Evolutionary conservation across 1,140 invertebrate genomes (phyloP).

Genomic region (Drosophila nebulosa): DNA sequence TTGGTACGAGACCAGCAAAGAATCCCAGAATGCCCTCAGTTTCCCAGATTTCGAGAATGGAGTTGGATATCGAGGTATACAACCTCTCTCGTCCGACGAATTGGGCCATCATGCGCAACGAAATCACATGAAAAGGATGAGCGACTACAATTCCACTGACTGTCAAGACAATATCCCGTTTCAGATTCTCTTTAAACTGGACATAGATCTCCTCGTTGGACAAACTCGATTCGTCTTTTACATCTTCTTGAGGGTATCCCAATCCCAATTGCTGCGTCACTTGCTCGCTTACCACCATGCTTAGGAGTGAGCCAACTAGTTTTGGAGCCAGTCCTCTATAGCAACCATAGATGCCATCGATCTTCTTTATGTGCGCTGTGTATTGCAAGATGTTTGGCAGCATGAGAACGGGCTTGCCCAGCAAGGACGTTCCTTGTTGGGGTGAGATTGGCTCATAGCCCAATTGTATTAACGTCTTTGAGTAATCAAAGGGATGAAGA

Average conservation of each 20-base stretch:
- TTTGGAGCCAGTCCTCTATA: constrained; percentile 91
- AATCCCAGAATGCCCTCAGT: constrained; percentile 92
- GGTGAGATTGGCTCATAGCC: constrained; percentile 93
- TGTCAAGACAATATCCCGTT: constrained; percentile 87
- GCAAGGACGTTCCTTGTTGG: constrained; percentile 87
- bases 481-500: constrained; percentile 90
- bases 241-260: constrained; percentile 71
- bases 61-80: constrained; percentile 86
- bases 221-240: constrained; percentile 66
- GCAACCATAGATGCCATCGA: constrained; percentile 92
- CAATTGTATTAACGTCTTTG: constrained; percentile 91
- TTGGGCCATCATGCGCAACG: constrained; percentile 93
- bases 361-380: constrained; percentile 87
- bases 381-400: constrained; percentile 95
- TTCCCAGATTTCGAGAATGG: constrained; percentile 89
- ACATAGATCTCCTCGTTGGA: constrained; percentile 82
- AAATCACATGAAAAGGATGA: constrained; percentile 94
- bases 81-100: constrained; percentile 93
- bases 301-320: constrained; percentile 87
- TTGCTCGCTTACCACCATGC: constrained; percentile 82
- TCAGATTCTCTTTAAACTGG: constrained; percentile 83
- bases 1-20: constrained; percentile 91
- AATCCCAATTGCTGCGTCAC: constrained; percentile 81
- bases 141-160: constrained; percentile 89
- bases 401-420: constrained; percentile 88